These are phyloP conservation scores for Chrysolina oricalcia DNA, from an alignment of 2,888 invertebrate species.

Conservation along the genomic window DNA sequence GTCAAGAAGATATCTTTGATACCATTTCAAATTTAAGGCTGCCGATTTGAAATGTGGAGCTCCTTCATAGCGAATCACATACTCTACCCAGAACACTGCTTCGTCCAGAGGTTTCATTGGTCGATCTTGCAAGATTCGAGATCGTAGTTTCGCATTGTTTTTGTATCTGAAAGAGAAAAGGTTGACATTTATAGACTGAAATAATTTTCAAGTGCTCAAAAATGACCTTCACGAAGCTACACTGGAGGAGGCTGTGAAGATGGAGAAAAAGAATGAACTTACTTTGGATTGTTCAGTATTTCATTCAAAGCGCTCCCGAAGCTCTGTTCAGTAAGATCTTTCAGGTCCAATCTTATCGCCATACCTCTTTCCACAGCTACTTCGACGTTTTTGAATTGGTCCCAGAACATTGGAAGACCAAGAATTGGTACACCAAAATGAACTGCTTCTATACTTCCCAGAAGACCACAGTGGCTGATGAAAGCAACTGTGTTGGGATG, in stretches of 20 bases:
- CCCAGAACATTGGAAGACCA: slow-evolving; percentile 35
- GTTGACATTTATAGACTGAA: not conserved
- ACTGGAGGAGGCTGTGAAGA: no score
- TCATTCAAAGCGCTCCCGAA: slow-evolving; percentile 31
- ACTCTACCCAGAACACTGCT: slow-evolving; percentile 52
- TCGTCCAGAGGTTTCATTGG: slow-evolving; percentile 44
- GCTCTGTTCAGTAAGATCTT: slow-evolving; percentile 22
- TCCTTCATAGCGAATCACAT: slow-evolving; percentile 43
- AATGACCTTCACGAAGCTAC: not conserved
- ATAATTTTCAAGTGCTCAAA: no score
- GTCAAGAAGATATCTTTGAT: slow-evolving; percentile 47
- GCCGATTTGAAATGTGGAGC: slow-evolving; percentile 46
- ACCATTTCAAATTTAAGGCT: slow-evolving; percentile 48
- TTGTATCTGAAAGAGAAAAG: slow-evolving; percentile 40
- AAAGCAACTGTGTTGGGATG: slow-evolving; percentile 37
- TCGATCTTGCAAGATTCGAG: slow-evolving; percentile 42
- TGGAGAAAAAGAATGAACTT: no score
- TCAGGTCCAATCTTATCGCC: slow-evolving; percentile 25
- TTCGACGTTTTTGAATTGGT: slow-evolving; percentile 34
- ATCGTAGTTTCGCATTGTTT: slow-evolving; percentile 37
- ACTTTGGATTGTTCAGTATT: slow-evolving; percentile 39
- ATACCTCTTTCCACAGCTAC: slow-evolving; percentile 24
- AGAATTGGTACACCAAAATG: slow-evolving; percentile 39
- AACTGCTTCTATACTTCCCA: no score
- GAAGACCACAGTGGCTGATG: slow-evolving; percentile 38